Percentiles rank a stretch among this genome's conserved stretches.
Conservation (phyloP, 2,113 vertebrate species). For the Colaptes auratus region DNA sequence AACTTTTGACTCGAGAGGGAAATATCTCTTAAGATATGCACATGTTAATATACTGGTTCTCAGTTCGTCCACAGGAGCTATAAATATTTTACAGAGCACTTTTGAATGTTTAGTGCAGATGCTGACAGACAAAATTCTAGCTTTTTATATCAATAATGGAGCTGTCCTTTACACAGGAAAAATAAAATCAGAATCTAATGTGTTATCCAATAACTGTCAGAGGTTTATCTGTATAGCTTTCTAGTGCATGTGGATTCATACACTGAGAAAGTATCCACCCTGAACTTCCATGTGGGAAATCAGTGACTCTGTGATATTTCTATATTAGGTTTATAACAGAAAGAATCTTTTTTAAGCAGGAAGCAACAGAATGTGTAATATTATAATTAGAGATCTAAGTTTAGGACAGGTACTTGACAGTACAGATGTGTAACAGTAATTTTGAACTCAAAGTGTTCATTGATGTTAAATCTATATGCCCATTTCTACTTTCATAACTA, state of each 20-base stretch:
- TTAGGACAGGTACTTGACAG: slow-evolving; percentile 56
- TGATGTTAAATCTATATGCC: slow-evolving; percentile 34
- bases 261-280: background rate
- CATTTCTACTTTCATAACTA: slow-evolving; percentile 36
- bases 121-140: background rate
- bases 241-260: background rate
- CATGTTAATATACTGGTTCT: background rate
- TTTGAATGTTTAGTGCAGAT: background rate
- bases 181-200: background rate
- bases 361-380: slow-evolving; percentile 45
- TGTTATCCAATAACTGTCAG: background rate
- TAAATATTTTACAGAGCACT: background rate
- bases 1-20: background rate
- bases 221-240: background rate
- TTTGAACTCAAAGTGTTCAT: slow-evolving; percentile 38
- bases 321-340: slow-evolving; percentile 17
- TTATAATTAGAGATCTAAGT: slow-evolving; percentile 61
- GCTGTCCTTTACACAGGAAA: background rate
- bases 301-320: background rate
- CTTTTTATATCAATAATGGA: background rate
- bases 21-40: background rate
- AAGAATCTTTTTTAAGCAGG: background rate
- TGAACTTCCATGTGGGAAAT: slow-evolving; percentile 2
- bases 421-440: slow-evolving; percentile 67
- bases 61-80: background rate